These are phyloP conservation scores for Catocala fraxini DNA, from an alignment of 2,888 invertebrate genomes.

Conservation along the genomic window DNA sequence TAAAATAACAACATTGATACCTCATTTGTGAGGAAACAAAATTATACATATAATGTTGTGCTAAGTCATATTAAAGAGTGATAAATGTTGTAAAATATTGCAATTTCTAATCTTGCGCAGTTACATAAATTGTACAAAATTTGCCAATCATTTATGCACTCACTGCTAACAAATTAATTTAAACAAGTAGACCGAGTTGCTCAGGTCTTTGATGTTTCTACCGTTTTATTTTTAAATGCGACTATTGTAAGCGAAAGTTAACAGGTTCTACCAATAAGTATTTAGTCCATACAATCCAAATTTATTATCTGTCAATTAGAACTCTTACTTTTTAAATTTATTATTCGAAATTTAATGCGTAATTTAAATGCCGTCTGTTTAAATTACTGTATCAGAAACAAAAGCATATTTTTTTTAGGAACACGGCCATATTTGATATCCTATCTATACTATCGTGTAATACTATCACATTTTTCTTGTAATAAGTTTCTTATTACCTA, in stretches of 20 bases:
- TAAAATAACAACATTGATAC: not conserved
- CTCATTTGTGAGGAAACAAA: not conserved
- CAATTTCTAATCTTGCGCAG: not conserved
- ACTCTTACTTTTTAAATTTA: not conserved
- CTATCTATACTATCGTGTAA: slow-evolving; percentile 44
- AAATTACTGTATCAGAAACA: slow-evolving; percentile 16
- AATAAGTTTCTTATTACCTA: slow-evolving; percentile 44
- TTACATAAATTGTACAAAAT: slow-evolving; percentile 2
- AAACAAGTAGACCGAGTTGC: not conserved
- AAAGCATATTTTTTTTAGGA: slow-evolving; percentile 20
- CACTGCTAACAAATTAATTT: not conserved
- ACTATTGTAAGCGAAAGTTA: slow-evolving; percentile 6
- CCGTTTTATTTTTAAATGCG: slow-evolving; percentile 7
- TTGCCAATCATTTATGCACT: too few species aligned
- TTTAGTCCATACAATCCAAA: slow-evolving; percentile 31
- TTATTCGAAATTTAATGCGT: not conserved
- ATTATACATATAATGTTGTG: not conserved
- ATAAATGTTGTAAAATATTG: too few species aligned
- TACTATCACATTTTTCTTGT: slow-evolving; percentile 52
- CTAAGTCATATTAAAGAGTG: not conserved
- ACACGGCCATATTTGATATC: slow-evolving; percentile 37
- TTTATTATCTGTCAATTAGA: slow-evolving; percentile 15
- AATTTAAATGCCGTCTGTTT: slow-evolving; percentile 15
- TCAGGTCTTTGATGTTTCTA: not conserved
- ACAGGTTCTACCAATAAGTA: slow-evolving; percentile 24